phyloP scores from a whole-genome alignment of 2,113 vertebrate genomes.

The Helogale parvula region DNA sequence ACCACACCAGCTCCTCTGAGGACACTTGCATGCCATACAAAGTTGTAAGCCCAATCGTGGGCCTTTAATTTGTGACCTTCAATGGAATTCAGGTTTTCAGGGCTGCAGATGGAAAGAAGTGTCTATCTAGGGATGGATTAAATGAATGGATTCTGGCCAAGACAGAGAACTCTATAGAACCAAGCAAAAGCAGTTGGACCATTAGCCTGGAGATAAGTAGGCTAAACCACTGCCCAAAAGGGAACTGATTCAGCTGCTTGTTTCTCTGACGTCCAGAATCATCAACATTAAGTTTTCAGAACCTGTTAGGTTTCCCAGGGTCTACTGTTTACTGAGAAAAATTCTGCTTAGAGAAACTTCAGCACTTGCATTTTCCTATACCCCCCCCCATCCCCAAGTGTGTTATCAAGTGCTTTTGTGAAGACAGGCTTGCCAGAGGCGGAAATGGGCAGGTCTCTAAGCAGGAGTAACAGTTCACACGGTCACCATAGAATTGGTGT shows the following conservation, averaged over 20 bases:
- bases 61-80: conserved; percentile 3
- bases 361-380: conserved; percentile 18
- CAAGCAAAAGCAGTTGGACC: conserved; percentile 47
- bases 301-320: conserved; percentile 77
- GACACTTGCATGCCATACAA: background rate
- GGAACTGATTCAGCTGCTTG: conserved; percentile 69
- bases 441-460: background rate
- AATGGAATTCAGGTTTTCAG: background rate
- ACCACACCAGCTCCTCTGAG: background rate
- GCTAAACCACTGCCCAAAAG: conserved; percentile 35
- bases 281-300: conserved; percentile 68
- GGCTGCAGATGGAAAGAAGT: background rate
- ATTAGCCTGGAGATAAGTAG: conserved; percentile 50
- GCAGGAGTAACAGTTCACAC: background rate
- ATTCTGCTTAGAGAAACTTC: conserved; percentile 16
- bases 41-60: background rate
- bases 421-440: background rate
- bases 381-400: background rate
- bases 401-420: conserved; percentile 16
- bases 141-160: conserved; percentile 2
- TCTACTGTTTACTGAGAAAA: conserved; percentile 68
- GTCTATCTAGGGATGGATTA: background rate
- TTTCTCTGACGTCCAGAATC: conserved; percentile 51
- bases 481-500: background rate
- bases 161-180: conserved; percentile 52